Conservation (phyloP, 2,113 vertebrate genomes). For the Oreotrochilus melanogaster region DNA sequence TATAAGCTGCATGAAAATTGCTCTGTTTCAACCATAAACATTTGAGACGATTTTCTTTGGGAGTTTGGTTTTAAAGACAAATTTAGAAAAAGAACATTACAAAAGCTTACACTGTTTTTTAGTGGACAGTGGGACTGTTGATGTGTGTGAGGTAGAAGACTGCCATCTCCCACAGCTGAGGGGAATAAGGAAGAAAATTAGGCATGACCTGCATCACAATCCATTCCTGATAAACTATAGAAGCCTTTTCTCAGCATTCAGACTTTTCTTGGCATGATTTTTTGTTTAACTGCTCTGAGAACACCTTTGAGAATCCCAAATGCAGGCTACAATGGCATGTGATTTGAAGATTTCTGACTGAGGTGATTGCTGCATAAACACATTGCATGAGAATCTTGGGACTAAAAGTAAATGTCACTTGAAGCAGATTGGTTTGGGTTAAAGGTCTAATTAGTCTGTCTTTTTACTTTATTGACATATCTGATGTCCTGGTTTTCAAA, state of each 20-base stretch:
- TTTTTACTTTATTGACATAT: background rate
- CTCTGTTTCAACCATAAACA: background rate
- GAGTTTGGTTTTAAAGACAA: background rate
- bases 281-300: background rate
- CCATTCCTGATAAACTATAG: background rate
- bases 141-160: accelerated
- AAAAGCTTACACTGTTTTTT: background rate
- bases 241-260: background rate
- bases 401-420: background rate
- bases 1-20: background rate
- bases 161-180: background rate
- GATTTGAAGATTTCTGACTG: background rate
- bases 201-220: background rate
- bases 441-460: background rate
- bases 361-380: background rate
- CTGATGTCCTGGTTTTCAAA: background rate
- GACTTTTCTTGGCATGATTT: background rate
- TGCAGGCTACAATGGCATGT: background rate
- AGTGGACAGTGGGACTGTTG: background rate
- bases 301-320: background rate
- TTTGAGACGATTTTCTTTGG: background rate
- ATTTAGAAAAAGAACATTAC: background rate
- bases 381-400: background rate
- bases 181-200: background rate
- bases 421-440: background rate